Evolutionary conservation across 1,140 invertebrate genomes (phyloP), one percentile per base, ranked within the genome.

Genomic region (Aphis gossypii): DNA sequence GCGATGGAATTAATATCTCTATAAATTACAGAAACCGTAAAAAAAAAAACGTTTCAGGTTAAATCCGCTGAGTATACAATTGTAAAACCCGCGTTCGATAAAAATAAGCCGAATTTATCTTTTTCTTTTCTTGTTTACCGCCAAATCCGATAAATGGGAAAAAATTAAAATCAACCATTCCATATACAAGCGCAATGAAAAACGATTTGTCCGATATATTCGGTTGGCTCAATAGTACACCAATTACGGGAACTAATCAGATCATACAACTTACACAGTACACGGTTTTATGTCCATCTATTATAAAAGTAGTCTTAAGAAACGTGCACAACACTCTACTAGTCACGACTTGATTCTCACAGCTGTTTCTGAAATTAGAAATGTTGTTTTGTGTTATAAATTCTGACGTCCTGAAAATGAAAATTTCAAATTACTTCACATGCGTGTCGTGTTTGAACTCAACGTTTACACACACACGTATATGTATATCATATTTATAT

Each of bases 361-460:
- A n/a, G 14, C 14, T 76, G 30, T 60, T 30, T 30, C 9, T 68
- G 60, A 76, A 76, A 76, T 76, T 76, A n/a, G 60, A 76, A 76
- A n/a, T 76, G 60, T 76, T 35, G 60, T n/a, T 76, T 76, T n/a
- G 5, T n/a, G 30, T 18, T 35, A n/a, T 20, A 76, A 76, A 76
- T 76, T 18, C 30, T 76, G n/a, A 76, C 14, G 30, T n/a, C 60
- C n/a, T 76, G 60, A 76, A 60, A 76, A 76, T 76, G 60, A 76
- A 60, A 76, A 76, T n/a, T 76, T 76, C 60, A 76, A 76, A 76
- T 76, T n/a, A 76, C 60, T 76, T n/a, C 60, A 68, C 60, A 68
- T 30, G 30, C 30, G 30, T 68, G 14, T 30, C 60, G 60, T n/a
- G 30, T 68, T 68, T 68, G 60, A 68, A n/a, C 60, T 68, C 30